Evolutionary conservation across 1,140 invertebrate species (phyloP).

Genomic region (Rhizoglyphus robini): DNA sequence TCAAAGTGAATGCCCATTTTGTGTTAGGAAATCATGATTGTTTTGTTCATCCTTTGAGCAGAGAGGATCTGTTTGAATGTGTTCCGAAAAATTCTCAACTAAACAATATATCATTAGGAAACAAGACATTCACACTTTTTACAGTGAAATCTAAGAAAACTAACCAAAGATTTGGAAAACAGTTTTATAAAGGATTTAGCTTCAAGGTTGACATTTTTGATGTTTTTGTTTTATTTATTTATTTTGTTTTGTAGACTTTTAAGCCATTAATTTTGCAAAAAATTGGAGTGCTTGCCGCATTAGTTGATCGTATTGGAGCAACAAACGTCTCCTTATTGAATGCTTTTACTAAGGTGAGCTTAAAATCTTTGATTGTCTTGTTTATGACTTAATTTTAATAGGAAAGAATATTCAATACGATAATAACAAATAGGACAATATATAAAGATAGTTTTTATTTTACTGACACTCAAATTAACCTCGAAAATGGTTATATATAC

Average conservation of each 20-base stretch:
- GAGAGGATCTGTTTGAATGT: slow-evolving; percentile 23
- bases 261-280: slow-evolving; percentile 17
- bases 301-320: not conserved
- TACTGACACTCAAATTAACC: slow-evolving; percentile 8
- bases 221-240: not conserved
- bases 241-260: slow-evolving; percentile 15
- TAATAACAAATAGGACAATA: not conserved
- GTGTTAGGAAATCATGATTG: slow-evolving; percentile 24
- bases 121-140: not conserved
- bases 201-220: slow-evolving; percentile 18
- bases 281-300: slow-evolving; percentile 15
- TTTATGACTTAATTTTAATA: slow-evolving; percentile 2
- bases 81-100: not conserved
- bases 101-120: not conserved
- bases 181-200: slow-evolving; percentile 21
- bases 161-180: not conserved
- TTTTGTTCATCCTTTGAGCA: slow-evolving; percentile 21
- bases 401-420: not conserved
- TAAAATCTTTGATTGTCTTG: not conserved
- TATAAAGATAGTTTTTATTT: slow-evolving; percentile 12
- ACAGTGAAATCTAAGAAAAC: not conserved
- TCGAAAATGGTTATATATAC: not conserved
- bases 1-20: slow-evolving; percentile 22
- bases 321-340: slow-evolving; percentile 22
- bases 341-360: slow-evolving; percentile 19